Percentiles rank a stretch among this genome's conserved stretches.
phyloP scores from a whole-genome alignment of 2,113 vertebrate genomes.

The Narcine bancroftii region DNA sequence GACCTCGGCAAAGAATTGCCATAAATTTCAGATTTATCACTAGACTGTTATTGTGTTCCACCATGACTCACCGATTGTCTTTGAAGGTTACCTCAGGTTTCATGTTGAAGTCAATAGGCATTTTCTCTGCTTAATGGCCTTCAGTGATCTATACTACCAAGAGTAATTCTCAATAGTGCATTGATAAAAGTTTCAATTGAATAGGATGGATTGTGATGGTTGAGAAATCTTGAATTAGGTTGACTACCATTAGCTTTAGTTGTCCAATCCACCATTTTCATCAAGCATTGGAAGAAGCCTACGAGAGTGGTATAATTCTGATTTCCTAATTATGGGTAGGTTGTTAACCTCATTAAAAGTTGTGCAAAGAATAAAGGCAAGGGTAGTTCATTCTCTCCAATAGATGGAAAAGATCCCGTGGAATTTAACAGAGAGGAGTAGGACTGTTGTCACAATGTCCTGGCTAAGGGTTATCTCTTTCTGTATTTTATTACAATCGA shows the following conservation, averaged over 20 bases:
- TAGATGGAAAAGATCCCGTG: background rate
- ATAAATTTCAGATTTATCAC: background rate
- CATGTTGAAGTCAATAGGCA: background rate
- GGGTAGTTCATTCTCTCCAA: background rate
- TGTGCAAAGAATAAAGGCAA: background rate
- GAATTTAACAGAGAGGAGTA: background rate
- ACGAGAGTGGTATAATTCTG: background rate
- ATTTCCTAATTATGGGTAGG: background rate
- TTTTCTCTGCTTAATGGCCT: background rate
- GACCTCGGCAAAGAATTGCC: background rate
- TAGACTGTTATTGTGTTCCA: background rate
- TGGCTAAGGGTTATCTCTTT: background rate
- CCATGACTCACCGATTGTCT: background rate
- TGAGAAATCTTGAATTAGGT: background rate
- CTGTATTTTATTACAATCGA: background rate
- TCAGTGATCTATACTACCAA: background rate
- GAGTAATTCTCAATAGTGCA: background rate
- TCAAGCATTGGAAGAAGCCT: background rate
- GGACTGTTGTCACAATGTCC: background rate
- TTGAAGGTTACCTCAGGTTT: background rate
- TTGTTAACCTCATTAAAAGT: background rate
- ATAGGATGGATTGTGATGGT: background rate
- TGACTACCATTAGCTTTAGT: background rate
- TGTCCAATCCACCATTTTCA: slow-evolving; percentile 2
- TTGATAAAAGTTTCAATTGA: background rate